Evolutionary conservation across 92 coral and sea anemone genomes (phyloP).

Genomic region (Virgularia gustaviana): DNA sequence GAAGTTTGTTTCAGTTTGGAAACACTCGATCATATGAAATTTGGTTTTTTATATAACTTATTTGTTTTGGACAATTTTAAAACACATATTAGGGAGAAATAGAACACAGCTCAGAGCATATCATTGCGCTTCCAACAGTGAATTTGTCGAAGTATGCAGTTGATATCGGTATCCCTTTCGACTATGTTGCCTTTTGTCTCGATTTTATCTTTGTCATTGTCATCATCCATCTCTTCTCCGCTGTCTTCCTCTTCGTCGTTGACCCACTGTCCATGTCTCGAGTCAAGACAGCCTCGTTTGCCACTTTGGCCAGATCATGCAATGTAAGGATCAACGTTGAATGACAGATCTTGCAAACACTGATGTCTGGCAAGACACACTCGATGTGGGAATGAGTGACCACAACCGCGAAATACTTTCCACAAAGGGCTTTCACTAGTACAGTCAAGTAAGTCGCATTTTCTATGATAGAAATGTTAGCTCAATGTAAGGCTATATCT

Average conservation of each 20-base stretch:
- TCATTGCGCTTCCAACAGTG: not conserved
- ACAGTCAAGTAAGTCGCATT: not conserved
- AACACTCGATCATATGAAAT: too few relatives aligned
- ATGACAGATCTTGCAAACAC: constrained; percentile 7
- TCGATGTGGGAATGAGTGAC: constrained; percentile 7
- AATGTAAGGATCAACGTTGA: not conserved
- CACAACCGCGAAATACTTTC: constrained; percentile 3
- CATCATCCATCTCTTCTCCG: not conserved
- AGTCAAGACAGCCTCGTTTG: constrained; percentile 4
- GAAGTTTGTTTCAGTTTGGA: too few relatives aligned
- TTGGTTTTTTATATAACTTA: too few relatives aligned
- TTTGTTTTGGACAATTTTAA: too few relatives aligned
- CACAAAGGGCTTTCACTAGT: not conserved
- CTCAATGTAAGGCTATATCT: too few relatives aligned
- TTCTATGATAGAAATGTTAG: not conserved
- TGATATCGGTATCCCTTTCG: not conserved
- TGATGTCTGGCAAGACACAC: constrained; percentile 6
- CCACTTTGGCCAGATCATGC: not conserved
- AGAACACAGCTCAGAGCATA: too few relatives aligned
- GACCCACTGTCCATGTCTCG: not conserved
- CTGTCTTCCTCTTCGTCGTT: not conserved
- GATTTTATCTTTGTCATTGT: not conserved
- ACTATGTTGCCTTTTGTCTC: not conserved
- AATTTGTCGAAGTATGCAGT: not conserved
- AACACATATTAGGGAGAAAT: too few relatives aligned